A percentile compares a stretch with the other conserved stretches of the same genome.
Conservation (phyloP, 2,113 vertebrate genomes). For the Puffinus mauretanicus region DNA sequence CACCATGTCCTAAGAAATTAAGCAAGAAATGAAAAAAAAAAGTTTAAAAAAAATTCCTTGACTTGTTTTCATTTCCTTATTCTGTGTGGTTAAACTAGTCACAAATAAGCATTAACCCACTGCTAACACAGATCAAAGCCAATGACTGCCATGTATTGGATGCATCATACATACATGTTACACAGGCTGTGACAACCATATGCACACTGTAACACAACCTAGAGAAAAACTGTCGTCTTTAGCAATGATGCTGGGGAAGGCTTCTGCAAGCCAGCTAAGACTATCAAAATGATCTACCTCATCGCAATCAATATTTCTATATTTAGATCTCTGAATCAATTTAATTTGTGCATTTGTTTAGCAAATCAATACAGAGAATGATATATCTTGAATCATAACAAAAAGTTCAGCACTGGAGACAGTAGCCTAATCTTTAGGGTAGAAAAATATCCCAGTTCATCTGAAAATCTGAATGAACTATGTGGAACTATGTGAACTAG, state of each 20-base stretch:
- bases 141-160: background rate
- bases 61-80: background rate
- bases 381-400: background rate
- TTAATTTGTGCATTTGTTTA: background rate
- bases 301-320: background rate
- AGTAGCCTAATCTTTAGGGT: background rate
- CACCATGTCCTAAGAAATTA: background rate
- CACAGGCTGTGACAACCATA: background rate
- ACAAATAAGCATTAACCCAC: background rate
- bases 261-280: background rate
- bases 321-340: background rate
- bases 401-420: background rate
- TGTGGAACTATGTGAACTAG: background rate
- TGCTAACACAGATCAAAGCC: background rate
- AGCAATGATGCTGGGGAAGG: background rate
- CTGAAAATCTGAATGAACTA: background rate
- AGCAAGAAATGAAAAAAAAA: background rate
- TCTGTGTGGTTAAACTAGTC: background rate
- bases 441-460: background rate
- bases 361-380: background rate
- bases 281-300: background rate
- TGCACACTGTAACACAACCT: background rate
- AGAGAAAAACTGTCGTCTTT: background rate
- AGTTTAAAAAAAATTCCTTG: background rate
- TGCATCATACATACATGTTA: background rate